Evolutionary conservation across 2,888 invertebrate species (phyloP), one percentile per base, ranked within the genome.

Genomic region (Chloromyia formosa): DNA sequence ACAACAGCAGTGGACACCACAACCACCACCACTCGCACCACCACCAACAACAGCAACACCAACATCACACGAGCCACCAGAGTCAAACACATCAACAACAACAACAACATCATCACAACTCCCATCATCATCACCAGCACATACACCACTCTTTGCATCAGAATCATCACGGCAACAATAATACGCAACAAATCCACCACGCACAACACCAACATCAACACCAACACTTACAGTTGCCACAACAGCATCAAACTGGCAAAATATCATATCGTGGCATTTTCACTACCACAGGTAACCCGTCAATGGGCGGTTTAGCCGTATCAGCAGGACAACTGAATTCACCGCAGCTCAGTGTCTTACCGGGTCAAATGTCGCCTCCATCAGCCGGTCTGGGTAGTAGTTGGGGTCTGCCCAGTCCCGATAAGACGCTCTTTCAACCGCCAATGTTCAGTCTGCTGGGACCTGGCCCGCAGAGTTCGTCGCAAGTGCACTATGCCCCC

Each of bases 321-420:
- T 79, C 81, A 12, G 78, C 78, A 78, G 77, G 80, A 5, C 84
- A 84, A 77, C 76, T 85, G 60, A 80, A 83, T 76, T 86, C 86
- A 75, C 83, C 86, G 35, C 86, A 84, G 61, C 81, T 86, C 75
- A 82, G 81, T 76, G 84, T 83, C 71, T 77, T 83, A 79, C 84
- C 83, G 27, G 85, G 82, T 7, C 86, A 85, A 76, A 88, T 87
- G 85, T 88, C 90, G 79, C 88, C 90, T 79, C 86, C 87, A 75
- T 84, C 89, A 0, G 87, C 84, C 78, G 88, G 86, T 78, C 87
- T 90, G 80, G 90, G 87, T 81, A 90, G 87, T 81, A 93, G 89
- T 84, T 94, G 91, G 92, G 89, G 92, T 80, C 87, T 94, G 77
- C 92, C 90, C 22, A 89, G 89, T 78, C 89, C 90, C 45, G 90